A percentile compares a stretch with the other conserved stretches of the same genome.
Evolutionary conservation across 2,888 invertebrate species (phyloP).

Genomic region (Aporophyla nigra): DNA sequence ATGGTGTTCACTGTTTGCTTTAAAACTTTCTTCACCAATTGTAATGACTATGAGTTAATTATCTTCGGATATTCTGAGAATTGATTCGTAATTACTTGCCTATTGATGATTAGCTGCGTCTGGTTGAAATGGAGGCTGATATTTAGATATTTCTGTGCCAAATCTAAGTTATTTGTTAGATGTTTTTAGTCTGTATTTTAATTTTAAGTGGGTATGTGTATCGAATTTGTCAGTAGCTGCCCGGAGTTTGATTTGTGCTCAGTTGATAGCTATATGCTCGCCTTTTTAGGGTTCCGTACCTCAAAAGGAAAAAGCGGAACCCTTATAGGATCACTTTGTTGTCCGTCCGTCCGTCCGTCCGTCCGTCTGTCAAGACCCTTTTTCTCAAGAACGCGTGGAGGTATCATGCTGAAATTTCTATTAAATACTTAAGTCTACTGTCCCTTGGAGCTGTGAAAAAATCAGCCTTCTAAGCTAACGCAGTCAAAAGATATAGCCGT

Average conservation of each 20-base stretch:
- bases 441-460: too few relatives aligned
- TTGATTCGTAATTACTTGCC: slow-evolving; percentile 13
- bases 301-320: too few relatives aligned
- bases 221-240: neutral
- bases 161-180: neutral
- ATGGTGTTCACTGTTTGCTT: slow-evolving; percentile 37
- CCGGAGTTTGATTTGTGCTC: neutral
- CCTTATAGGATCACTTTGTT: too few relatives aligned
- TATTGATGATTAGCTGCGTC: neutral
- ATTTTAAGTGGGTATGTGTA: neutral
- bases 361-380: too few relatives aligned
- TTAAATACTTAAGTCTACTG: too few relatives aligned
- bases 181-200: neutral
- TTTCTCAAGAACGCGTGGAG: too few relatives aligned
- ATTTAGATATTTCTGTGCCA: neutral
- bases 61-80: slow-evolving; percentile 2
- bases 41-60: slow-evolving; percentile 20
- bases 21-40: slow-evolving; percentile 44
- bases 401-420: too few relatives aligned
- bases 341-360: too few relatives aligned
- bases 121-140: neutral
- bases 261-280: too few relatives aligned
- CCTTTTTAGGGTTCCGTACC: too few relatives aligned
- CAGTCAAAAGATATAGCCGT: too few relatives aligned
- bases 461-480: too few relatives aligned